Conservation (phyloP, 2,888 invertebrate species). For the Loripinus fragilis region DNA sequence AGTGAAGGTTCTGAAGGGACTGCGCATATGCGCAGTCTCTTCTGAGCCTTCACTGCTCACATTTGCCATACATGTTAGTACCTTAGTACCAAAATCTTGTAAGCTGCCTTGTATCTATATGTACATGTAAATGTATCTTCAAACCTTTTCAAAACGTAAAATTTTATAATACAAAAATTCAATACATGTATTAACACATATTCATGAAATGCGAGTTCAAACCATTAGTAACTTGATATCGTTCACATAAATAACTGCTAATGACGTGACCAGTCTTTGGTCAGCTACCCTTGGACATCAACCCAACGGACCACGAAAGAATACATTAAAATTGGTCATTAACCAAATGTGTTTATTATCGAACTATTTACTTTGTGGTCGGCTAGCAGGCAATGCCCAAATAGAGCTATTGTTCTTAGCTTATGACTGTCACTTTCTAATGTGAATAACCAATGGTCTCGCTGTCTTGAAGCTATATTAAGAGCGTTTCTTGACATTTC, state of each 20-base stretch:
- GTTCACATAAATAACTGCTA: background rate
- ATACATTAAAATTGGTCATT: conserved; percentile 19
- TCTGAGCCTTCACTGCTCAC: too few species aligned
- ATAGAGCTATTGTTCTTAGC: background rate
- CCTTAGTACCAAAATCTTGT: too few species aligned
- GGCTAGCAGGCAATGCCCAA: background rate
- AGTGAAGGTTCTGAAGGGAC: too few species aligned
- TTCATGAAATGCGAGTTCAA: background rate
- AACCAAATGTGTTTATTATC: background rate
- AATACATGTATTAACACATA: too few species aligned
- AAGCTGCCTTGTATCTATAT: too few species aligned
- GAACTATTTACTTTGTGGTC: conserved; percentile 14
- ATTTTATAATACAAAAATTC: too few species aligned
- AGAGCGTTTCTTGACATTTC: background rate
- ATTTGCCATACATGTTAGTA: too few species aligned
- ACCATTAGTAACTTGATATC: background rate
- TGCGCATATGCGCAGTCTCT: too few species aligned
- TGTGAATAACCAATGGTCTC: background rate
- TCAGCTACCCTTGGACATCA: conserved; percentile 1
- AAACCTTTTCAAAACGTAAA: too few species aligned
- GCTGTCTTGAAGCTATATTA: background rate
- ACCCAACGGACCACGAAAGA: background rate
- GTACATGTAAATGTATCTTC: too few species aligned
- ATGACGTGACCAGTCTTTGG: conserved; percentile 8
- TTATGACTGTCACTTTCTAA: background rate